Evolutionary conservation across 2,113 vertebrate species (phyloP), one percentile per base, ranked within the genome.

Genomic region (Campylomormyrus tamandua): DNA sequence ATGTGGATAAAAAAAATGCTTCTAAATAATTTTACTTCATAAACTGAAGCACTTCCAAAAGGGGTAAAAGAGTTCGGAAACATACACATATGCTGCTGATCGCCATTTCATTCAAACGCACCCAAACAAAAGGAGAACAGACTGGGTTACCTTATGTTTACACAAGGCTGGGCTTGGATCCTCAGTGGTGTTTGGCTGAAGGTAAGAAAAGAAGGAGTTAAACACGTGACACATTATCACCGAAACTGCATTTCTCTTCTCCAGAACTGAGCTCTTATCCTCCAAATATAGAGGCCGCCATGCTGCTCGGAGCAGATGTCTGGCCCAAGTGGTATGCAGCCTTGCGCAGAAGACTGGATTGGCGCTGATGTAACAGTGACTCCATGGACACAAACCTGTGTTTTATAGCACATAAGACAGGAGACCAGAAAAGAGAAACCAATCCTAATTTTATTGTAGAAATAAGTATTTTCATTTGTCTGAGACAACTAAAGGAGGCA

Each of bases 131-230:
- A 53, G 45, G 11, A 49, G 10, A 88, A 35, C 6, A n/a, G 83
- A 83, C 42, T 46, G 21, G 24, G 21, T 89, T 92, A 92, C 92
- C 92, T 92, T 90, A n/a, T 87, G 90, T 85, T 89, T 90, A 31
- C 88, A 77, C 66, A 89, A 58, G 62, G 83, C 89, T 1, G 88
- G 35, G 66, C 90, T 88, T 50, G 91, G 88, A 46, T 88, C 86
- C 50, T 56, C 58, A 89, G 90, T 85, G 90, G 89, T 62, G 42
- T 92, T 90, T 62, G 90, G 56, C 90, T 89, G 92, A 90, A 89
- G 88, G 84, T 56, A 77, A 50, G 92, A 93, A 91, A 89, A 85
- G 90, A 92, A 90, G 21, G n/a, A 88, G 56, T 27, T 11, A 74
- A 77, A 87, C 27, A 70, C 15, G 10, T 35, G 62, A 42, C 27